These are phyloP conservation scores for Gallirallus australis DNA, from an alignment of 2,797 vertebrate species.

Conservation along the genomic window DNA sequence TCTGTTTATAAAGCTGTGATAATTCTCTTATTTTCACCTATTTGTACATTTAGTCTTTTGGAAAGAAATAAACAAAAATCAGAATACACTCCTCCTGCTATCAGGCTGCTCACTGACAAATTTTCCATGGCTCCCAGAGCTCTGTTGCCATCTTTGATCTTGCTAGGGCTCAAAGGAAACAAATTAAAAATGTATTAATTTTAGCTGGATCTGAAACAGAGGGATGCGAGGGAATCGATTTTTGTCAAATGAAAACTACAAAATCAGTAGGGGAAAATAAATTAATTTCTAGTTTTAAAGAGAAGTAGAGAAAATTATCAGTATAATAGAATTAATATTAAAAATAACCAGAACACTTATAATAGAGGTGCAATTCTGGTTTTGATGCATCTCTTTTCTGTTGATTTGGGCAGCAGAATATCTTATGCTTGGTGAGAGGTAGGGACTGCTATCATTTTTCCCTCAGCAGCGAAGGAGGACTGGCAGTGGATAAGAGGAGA, in stretches of 20 bases:
- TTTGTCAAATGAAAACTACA: constrained; percentile 26
- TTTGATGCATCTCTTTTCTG: not conserved
- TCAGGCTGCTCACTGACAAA: not conserved
- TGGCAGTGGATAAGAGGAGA: not conserved
- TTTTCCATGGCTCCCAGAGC: not conserved
- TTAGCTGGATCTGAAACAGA: constrained; percentile 11
- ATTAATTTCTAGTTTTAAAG: constrained; percentile 14
- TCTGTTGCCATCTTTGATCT: constrained; percentile 42
- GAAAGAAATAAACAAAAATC: not conserved
- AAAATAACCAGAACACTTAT: not conserved
- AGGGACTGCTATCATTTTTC: not conserved
- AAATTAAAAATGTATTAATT: constrained; percentile 53
- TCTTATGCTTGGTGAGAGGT: not conserved
- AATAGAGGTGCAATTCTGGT: not conserved
- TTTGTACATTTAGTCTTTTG: not conserved
- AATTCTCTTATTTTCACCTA: not conserved
- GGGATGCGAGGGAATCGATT: constrained; percentile 6
- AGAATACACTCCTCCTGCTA: not conserved
- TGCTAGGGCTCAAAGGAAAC: constrained; percentile 6
- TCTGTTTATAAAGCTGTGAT: not conserved
- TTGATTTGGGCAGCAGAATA: not conserved
- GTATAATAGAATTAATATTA: not conserved
- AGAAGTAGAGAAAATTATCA: not conserved
- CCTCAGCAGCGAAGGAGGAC: not conserved
- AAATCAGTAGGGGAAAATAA: constrained; percentile 4